Percentiles rank a stretch among this genome's conserved stretches.
Evolutionary conservation across 2,797 vertebrate genomes (phyloP).

Genomic region (Mus minutoides): DNA sequence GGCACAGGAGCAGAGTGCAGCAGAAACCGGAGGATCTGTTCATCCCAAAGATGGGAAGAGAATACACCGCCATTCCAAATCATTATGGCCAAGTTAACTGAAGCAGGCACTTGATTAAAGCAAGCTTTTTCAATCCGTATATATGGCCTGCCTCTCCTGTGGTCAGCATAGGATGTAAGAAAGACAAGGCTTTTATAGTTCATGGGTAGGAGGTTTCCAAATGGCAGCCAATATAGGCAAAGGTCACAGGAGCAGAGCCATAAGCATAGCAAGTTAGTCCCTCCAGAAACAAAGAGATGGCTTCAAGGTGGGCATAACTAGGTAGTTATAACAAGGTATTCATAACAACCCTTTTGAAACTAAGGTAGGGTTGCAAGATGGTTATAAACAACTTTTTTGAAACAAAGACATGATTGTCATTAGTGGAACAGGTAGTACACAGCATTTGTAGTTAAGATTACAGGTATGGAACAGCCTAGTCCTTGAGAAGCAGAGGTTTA

Average conservation of each 20-base stretch:
- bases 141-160: neutral
- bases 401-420: neutral
- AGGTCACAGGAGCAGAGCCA: no score
- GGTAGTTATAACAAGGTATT: neutral
- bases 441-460: neutral
- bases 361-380: neutral
- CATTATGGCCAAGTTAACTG: neutral
- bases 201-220: neutral
- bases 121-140: neutral
- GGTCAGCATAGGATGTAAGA: neutral
- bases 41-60: neutral
- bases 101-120: neutral
- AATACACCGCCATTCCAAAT: neutral
- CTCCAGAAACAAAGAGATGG: neutral
- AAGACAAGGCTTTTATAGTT: neutral
- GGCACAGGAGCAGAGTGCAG: neutral
- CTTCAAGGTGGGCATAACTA: neutral
- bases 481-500: neutral
- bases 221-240: neutral
- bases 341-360: neutral
- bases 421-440: neutral
- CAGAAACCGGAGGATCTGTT: no score
- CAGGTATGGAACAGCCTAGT: neutral
- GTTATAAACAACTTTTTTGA: neutral
- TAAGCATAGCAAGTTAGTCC: neutral